phyloP scores from a whole-genome alignment of 2,113 vertebrate species.

The Macrotis lagotis region DNA sequence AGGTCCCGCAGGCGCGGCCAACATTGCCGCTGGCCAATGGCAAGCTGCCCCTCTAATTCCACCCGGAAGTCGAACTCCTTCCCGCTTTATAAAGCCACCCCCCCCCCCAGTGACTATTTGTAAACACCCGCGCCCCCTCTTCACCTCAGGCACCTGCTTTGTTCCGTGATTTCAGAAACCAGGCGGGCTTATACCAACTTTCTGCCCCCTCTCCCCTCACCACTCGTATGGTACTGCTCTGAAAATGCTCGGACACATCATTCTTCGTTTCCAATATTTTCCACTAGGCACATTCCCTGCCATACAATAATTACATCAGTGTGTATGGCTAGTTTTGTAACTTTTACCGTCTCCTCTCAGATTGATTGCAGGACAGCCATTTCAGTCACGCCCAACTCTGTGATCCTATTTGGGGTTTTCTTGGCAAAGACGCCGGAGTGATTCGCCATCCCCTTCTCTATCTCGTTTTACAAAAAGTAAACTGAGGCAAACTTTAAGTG shows the following conservation, averaged over 20 bases:
- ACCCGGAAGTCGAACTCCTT: neutral
- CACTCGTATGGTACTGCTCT: neutral
- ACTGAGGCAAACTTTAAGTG: neutral
- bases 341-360: neutral
- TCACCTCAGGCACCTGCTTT: neutral
- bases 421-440: too few species aligned
- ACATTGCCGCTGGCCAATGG: neutral
- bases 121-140: neutral
- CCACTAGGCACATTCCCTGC: neutral
- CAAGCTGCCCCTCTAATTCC: neutral
- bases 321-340: neutral
- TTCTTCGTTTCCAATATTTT: neutral
- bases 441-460: too few species aligned
- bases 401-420: neutral
- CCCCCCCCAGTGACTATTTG: neutral
- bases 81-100: neutral
- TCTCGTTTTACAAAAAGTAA: neutral
- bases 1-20: neutral
- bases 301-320: neutral
- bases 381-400: neutral
- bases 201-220: neutral
- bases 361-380: neutral
- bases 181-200: neutral
- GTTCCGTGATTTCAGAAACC: neutral
- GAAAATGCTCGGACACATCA: neutral